These are phyloP conservation scores for Crenichthys baileyi DNA, from an alignment of 2,797 vertebrate genomes.

Conservation along the genomic window DNA sequence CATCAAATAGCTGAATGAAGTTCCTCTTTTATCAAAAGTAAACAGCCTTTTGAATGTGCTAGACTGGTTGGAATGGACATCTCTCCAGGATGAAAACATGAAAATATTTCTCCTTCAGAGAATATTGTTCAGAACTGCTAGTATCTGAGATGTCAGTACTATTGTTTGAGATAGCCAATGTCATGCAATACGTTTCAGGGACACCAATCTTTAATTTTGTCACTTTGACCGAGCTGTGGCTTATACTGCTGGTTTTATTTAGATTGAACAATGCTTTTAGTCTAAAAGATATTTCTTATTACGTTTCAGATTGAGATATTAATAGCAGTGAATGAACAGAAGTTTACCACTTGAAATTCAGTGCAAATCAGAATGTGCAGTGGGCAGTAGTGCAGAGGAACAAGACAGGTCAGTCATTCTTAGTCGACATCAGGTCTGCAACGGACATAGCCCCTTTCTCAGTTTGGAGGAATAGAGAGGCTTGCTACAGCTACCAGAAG, in stretches of 20 bases:
- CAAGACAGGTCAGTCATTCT: constrained; percentile 63
- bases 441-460: constrained; percentile 47
- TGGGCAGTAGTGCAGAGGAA: constrained; percentile 23
- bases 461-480: constrained; percentile 37
- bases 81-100: constrained; percentile 4
- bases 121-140: constrained; percentile 11
- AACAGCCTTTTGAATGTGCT: constrained; percentile 40
- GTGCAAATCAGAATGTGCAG: neutral
- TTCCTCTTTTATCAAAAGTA: constrained; percentile 41
- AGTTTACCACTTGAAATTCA: neutral
- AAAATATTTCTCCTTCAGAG: constrained; percentile 8
- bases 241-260: constrained; percentile 6
- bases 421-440: constrained; percentile 57
- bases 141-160: constrained; percentile 16
- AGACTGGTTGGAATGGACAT: constrained; percentile 14
- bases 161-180: constrained; percentile 7
- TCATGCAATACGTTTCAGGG: constrained; percentile 27
- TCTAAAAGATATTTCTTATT: neutral
- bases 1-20: constrained; percentile 69
- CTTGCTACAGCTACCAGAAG: constrained; percentile 20
- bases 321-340: constrained; percentile 6
- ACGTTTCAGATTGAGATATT: neutral
- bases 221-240: constrained; percentile 20
- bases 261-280: neutral
- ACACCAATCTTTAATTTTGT: constrained; percentile 44